phyloP scores from a whole-genome alignment of 2,113 vertebrate species.

The Oxygymnocypris stewartii region DNA sequence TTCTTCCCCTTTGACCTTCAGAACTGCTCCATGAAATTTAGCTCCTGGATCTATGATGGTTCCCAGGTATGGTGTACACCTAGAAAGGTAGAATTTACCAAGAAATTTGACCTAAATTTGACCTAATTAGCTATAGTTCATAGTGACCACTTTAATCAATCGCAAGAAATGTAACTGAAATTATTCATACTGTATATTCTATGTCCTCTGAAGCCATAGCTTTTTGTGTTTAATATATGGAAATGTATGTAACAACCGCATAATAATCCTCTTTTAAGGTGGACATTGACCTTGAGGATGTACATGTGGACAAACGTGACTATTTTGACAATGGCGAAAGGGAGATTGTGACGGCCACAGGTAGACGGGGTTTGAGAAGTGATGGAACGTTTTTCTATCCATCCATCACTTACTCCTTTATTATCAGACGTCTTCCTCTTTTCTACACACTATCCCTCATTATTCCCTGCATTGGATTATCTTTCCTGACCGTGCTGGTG shows the following conservation, averaged over 20 bases:
- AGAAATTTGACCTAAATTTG: not conserved
- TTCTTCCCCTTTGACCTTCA: conserved; percentile 98
- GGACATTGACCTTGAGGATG: conserved; percentile 87
- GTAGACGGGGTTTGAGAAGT: conserved; percentile 82
- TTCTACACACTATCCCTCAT: conserved; percentile 97
- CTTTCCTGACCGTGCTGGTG: conserved; percentile 91
- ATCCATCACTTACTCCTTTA: conserved; percentile 89
- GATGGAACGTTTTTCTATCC: conserved; percentile 87
- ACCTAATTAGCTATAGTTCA: not conserved
- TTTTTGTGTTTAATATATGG: not conserved
- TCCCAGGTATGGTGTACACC: conserved; percentile 74
- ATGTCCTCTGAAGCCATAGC: not conserved
- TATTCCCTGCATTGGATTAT: conserved; percentile 92
- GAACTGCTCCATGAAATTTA: conserved; percentile 97
- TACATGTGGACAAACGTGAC: conserved; percentile 89
- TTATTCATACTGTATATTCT: not conserved
- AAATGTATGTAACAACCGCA: not conserved
- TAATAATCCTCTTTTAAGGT: conserved; percentile 66
- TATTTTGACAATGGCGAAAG: conserved; percentile 98
- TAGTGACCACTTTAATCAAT: not conserved
- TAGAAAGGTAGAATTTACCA: not conserved
- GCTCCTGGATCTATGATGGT: conserved; percentile 96
- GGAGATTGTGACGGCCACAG: conserved; percentile 92
- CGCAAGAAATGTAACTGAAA: not conserved
- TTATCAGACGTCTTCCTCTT: conserved; percentile 90